Conservation (phyloP, 2,113 vertebrate genomes). For the Paradisaea rubra region DNA sequence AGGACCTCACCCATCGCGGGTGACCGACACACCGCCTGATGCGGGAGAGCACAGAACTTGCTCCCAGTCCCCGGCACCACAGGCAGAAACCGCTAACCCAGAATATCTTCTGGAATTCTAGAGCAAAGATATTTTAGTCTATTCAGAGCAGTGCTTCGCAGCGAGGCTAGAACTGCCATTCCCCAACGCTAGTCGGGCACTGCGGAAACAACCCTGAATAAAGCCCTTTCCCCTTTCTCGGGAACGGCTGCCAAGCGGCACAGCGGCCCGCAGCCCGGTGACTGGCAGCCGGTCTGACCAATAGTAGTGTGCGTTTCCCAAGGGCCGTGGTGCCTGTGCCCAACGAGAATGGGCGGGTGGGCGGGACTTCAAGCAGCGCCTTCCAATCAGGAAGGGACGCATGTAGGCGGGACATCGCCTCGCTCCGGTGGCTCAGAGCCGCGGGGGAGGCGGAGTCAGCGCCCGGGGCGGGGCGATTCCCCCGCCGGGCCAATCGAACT, state of each 20-base stretch:
- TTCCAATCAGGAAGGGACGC: neutral
- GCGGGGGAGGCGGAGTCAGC: neutral
- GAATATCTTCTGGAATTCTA: accelerated
- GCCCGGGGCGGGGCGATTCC: neutral
- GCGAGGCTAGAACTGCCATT: accelerated
- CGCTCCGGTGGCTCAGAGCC: neutral
- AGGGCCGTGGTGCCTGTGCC: accelerated
- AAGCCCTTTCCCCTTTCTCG: neutral
- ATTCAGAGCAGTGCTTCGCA: accelerated
- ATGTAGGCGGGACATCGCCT: neutral
- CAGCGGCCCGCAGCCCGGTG: accelerated
- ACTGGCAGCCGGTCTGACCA: neutral
- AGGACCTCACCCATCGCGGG: neutral
- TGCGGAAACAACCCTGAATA: accelerated
- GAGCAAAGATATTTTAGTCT: neutral
- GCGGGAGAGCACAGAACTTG: accelerated
- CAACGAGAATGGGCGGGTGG: accelerated
- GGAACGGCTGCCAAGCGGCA: accelerated
- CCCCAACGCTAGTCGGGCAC: neutral
- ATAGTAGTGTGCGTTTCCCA: accelerated
- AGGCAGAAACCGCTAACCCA: neutral
- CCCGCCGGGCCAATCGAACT: accelerated
- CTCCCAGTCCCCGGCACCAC: accelerated
- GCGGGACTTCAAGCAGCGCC: neutral
- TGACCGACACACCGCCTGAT: neutral